Evolutionary conservation across 1,140 invertebrate genomes (phyloP), one percentile per base, ranked within the genome.

Genomic region (Neoseiulus cucumeris): DNA sequence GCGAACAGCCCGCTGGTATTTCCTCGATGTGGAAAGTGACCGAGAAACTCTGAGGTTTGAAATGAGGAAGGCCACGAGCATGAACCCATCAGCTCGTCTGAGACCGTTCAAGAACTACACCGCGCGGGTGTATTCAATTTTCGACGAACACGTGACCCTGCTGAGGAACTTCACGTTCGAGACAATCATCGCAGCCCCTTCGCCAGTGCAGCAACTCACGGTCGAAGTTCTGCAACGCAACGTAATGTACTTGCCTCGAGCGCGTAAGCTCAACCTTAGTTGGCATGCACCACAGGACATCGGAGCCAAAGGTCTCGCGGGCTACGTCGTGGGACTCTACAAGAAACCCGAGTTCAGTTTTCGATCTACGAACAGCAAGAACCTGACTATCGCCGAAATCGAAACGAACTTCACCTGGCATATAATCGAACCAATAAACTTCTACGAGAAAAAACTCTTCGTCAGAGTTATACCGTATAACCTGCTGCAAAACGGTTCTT

Each of bases 261-360:
- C 51, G 17, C 51, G 51, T 14, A 59, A 59, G 22, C 51, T 59
- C 14, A 59, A 59, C 22, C 25, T 59, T 5, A 59, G 51, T 9
- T 59, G 51, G 51, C 25, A 25, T 25, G 25, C 51, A 18, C 51
- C 51, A 1, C 51, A 59, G 22, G 51, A 59, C 14, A 59, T 59
- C 14, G 51, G 51, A 17, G 51, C 51, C 14, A 59, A 59, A 5
- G 17, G 25, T 14, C 33, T 59, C 14, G 25, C 51, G 14, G 51
- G 51, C 14, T 59, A 59, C 33, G 33, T 59, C 2, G 14, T 59
- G 22, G 51, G 51, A 25, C 22, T 59, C 17, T 59, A 59, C 22
- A 59, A 59, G 9, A 59, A 59, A 33, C 51, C 51, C 22, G 51
- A 59, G 51, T 59, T 59, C 22, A 59, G 22, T 33, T 59, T 59